A percentile compares a stretch with the other conserved stretches of the same genome.
Conservation (phyloP, 2,113 vertebrate species). For the Thamnaconus septentrionalis region DNA sequence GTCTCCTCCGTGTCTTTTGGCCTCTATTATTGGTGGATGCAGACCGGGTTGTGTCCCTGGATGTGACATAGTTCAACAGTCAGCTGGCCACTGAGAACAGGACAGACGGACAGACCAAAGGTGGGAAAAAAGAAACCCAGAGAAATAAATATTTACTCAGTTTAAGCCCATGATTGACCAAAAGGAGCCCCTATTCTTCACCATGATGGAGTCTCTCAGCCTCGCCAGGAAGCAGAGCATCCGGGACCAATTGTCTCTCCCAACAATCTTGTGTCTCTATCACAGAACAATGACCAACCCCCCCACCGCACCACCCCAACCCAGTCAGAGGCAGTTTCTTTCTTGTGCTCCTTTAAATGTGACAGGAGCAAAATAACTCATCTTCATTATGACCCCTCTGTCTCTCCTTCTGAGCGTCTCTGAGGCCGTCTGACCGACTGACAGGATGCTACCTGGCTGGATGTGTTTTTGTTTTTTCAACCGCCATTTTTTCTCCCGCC, state of each 20-base stretch:
- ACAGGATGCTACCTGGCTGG: slow-evolving; percentile 21
- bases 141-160: slow-evolving; percentile 57
- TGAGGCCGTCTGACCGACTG: slow-evolving; percentile 12
- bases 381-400: background rate
- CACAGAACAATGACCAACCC: background rate
- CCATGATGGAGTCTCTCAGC: slow-evolving; percentile 34
- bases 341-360: background rate
- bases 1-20: background rate
- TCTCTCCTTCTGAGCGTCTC: background rate
- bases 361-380: background rate
- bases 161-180: slow-evolving; percentile 55
- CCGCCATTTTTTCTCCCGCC: slow-evolving; percentile 1
- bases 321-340: background rate
- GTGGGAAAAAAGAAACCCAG: slow-evolving; percentile 11
- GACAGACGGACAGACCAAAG: slow-evolving; percentile 13
- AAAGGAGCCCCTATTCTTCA: slow-evolving; percentile 44
- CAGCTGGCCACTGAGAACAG: slow-evolving; percentile 25
- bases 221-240: slow-evolving; percentile 30
- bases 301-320: background rate
- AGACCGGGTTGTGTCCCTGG: slow-evolving; percentile 36
- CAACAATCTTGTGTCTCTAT: slow-evolving; percentile 13
- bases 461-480: background rate
- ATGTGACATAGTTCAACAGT: slow-evolving; percentile 58
- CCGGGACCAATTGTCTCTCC: slow-evolving; percentile 28
- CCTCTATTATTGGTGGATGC: slow-evolving; percentile 21